A percentile compares a stretch with the other conserved stretches of the same genome.
phyloP scores from a whole-genome alignment of 1,140 invertebrate genomes.

The Drosophila mayri region DNA sequence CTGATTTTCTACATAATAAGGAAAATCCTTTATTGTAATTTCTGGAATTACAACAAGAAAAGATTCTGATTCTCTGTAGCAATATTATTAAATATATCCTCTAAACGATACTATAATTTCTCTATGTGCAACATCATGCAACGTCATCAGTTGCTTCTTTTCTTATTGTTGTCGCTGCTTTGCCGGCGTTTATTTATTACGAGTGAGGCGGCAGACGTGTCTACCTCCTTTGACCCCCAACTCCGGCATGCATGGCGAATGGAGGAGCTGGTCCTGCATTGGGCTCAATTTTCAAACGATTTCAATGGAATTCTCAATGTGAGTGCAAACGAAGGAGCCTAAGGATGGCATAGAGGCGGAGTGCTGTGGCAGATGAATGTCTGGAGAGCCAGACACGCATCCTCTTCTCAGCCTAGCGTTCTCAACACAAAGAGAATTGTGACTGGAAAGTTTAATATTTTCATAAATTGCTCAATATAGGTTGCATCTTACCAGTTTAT shows the following conservation, averaged over 20 bases:
- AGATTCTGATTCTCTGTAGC: no score
- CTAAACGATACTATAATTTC: not conserved
- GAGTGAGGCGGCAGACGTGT: conserved; percentile 67
- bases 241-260: not conserved
- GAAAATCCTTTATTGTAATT: not conserved
- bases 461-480: no score
- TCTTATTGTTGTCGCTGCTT: conserved; percentile 35
- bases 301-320: conserved; percentile 76
- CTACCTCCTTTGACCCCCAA: conserved; percentile 21
- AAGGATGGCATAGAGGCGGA: conserved; percentile 10
- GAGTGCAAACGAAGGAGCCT: conserved; percentile 38
- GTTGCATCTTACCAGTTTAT: no score
- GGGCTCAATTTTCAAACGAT: conserved; percentile 79
- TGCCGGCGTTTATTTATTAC: conserved; percentile 74
- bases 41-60: not conserved
- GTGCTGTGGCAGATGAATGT: conserved; percentile 33
- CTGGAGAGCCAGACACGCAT: conserved; percentile 58
- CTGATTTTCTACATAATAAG: not conserved
- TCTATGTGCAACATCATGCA: conserved; percentile 26
- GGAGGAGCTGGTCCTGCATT: conserved; percentile 22
- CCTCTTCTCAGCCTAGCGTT: conserved; percentile 19
- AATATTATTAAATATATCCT: not conserved
- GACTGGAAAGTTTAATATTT: no score
- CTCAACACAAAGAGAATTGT: not conserved
- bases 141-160: conserved; percentile 46